These are phyloP conservation scores for Crypturellus tataupa DNA, from an alignment of 2,797 vertebrate genomes.

Conservation along the genomic window DNA sequence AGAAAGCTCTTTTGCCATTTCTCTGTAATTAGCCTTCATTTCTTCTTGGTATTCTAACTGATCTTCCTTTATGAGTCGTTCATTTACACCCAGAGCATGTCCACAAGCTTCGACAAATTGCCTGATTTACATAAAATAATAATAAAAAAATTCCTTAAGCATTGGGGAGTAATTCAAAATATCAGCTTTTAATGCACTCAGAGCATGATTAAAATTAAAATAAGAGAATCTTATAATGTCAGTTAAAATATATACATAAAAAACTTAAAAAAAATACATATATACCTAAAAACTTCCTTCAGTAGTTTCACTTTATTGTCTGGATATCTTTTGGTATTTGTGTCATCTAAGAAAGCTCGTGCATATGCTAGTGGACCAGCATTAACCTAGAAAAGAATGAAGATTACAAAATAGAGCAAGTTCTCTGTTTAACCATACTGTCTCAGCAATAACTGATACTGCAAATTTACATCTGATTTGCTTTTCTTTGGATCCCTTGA, in stretches of 20 bases:
- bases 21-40: constrained; percentile 96
- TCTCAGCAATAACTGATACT: not conserved
- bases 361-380: constrained; percentile 96
- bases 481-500: not conserved
- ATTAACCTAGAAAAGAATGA: constrained; percentile 86
- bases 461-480: not conserved
- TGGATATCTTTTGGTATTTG: constrained; percentile 92
- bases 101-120: constrained; percentile 97
- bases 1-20: constrained; percentile 93
- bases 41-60: constrained; percentile 97
- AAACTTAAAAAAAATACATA: not conserved
- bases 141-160: not conserved
- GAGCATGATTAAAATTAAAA: not conserved
- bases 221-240: not conserved
- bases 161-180: not conserved
- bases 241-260: not conserved
- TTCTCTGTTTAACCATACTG: not conserved
- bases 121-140: constrained; percentile 76
- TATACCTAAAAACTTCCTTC: constrained; percentile 97
- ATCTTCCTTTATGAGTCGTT: constrained; percentile 95
- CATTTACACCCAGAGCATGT: constrained; percentile 90
- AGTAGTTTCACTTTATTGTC: constrained; percentile 98
- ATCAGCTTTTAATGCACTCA: not conserved
- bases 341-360: constrained; percentile 93
- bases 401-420: not conserved